A percentile compares a stretch with the other conserved stretches of the same genome.
These are phyloP conservation scores for Caranx melampygus DNA, from an alignment of 2,113 vertebrate species.

Conservation along the genomic window DNA sequence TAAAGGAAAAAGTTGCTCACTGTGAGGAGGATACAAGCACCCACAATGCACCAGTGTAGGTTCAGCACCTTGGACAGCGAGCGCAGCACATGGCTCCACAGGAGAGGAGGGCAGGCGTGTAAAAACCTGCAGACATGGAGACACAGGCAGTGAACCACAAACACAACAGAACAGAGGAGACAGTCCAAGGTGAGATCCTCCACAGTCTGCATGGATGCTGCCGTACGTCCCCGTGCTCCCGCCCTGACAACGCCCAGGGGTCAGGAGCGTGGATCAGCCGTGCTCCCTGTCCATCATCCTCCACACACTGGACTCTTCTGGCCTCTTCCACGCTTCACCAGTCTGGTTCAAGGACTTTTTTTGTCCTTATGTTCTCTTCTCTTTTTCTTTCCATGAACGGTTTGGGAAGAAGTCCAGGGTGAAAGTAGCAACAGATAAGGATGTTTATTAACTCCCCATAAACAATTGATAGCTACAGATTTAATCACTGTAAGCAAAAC, in stretches of 20 bases:
- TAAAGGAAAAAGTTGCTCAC: not conserved
- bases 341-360: constrained; percentile 8
- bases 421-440: no score
- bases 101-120: constrained; percentile 19
- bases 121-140: constrained; percentile 4
- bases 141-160: constrained; percentile 17
- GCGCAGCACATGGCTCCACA: constrained; percentile 14
- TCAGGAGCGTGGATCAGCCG: constrained; percentile 32
- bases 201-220: constrained; percentile 23
- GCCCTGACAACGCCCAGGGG: constrained; percentile 16
- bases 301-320: not conserved
- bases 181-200: constrained; percentile 40
- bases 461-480: no score
- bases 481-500: no score
- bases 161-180: constrained; percentile 27
- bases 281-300: constrained; percentile 41
- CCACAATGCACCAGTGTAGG: constrained; percentile 23
- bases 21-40: not conserved
- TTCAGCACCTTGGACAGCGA: constrained; percentile 39
- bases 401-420: no score
- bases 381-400: not conserved
- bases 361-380: not conserved
- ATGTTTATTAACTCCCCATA: no score
- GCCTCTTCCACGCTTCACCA: constrained; percentile 17
- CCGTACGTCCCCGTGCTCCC: not conserved